phyloP scores from a whole-genome alignment of 2,113 vertebrate species.

The Cardinalis cardinalis region DNA sequence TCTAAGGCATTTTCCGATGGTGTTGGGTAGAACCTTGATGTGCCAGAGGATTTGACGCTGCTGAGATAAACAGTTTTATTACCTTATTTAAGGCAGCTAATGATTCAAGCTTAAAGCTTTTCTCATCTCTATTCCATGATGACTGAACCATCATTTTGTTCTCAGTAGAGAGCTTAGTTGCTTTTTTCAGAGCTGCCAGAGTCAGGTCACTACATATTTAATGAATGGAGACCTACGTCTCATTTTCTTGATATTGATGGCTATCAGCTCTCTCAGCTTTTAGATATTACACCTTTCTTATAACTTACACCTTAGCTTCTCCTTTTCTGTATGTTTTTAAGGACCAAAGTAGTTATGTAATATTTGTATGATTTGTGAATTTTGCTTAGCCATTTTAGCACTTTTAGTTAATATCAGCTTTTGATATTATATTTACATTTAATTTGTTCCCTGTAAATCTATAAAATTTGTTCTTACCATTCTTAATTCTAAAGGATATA shows the following conservation, averaged over 20 bases:
- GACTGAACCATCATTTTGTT: not conserved
- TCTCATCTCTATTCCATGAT: not conserved
- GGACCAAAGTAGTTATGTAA: not conserved
- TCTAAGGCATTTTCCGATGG: not conserved
- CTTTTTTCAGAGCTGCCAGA: not conserved
- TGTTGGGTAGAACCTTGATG: not conserved
- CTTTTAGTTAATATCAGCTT: not conserved
- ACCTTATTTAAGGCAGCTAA: not conserved
- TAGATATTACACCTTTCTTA: not conserved
- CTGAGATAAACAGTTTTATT: not conserved
- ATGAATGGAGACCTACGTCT: not conserved
- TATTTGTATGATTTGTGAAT: not conserved
- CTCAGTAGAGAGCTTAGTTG: not conserved
- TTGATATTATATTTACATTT: not conserved
- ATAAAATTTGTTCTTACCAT: not conserved
- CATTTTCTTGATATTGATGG: not conserved
- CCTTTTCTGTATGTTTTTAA: not conserved
- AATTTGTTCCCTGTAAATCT: not conserved
- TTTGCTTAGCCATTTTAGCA: not conserved
- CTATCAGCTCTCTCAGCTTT: not conserved
- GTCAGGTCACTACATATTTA: not conserved
- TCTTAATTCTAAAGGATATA: not conserved
- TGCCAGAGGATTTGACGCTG: not conserved
- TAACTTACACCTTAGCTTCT: not conserved
- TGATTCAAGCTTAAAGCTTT: not conserved